phyloP scores from a whole-genome alignment of 2,797 vertebrate genomes.

The Rhynchotus rufescens region DNA sequence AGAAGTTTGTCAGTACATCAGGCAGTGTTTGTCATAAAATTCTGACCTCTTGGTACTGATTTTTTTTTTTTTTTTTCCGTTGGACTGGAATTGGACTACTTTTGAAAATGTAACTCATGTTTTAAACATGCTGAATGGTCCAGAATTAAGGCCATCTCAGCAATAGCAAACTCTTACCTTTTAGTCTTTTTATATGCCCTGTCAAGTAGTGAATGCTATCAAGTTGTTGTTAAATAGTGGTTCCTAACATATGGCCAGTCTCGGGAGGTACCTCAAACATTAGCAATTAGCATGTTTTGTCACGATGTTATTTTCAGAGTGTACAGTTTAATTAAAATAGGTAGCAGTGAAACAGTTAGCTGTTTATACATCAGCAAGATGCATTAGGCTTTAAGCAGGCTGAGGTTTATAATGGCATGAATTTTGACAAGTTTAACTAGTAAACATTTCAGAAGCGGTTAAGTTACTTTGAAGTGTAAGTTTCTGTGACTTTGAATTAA shows the following conservation, averaged over 20 bases:
- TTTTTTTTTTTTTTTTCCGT: neutral
- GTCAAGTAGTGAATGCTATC: neutral
- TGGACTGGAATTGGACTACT: neutral
- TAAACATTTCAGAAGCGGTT: conserved; percentile 17
- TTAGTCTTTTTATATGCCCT: conserved; percentile 8
- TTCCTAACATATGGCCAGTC: conserved; percentile 59
- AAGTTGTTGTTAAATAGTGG: conserved; percentile 17
- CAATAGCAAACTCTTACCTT: neutral
- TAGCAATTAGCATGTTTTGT: conserved; percentile 61
- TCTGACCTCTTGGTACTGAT: neutral
- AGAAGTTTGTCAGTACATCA: neutral
- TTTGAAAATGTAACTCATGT: neutral
- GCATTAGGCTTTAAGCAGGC: conserved; percentile 38
- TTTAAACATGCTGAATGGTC: neutral
- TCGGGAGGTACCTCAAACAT: conserved; percentile 29
- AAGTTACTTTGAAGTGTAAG: neutral
- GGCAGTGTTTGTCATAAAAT: neutral
- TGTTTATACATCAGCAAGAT: conserved; percentile 38
- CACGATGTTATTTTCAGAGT: conserved; percentile 53
- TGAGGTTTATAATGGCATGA: conserved; percentile 6
- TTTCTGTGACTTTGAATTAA: conserved; percentile 8
- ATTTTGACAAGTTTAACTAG: conserved; percentile 24
- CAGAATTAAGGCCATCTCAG: neutral
- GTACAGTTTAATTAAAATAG: conserved; percentile 69
- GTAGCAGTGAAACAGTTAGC: conserved; percentile 39